A percentile compares a stretch with the other conserved stretches of the same genome.
Evolutionary conservation across 1,140 invertebrate species (phyloP).

Genomic region (Eurosta solidaginis): DNA sequence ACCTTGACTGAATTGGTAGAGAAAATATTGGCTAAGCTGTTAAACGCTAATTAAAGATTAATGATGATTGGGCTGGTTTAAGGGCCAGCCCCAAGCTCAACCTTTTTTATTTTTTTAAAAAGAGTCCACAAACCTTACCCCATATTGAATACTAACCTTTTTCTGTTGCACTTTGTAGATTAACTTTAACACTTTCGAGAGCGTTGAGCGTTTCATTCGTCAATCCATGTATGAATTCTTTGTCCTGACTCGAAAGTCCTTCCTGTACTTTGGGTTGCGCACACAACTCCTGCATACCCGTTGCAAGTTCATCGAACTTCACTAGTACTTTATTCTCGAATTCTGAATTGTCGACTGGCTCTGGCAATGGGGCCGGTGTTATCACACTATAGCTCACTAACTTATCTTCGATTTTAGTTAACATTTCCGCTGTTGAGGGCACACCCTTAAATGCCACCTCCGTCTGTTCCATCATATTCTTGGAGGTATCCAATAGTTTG

Average conservation of each 20-base stretch:
- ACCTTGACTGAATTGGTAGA: too few species aligned
- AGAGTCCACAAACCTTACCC: neutral
- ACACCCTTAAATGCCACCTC: slow-evolving; percentile 42
- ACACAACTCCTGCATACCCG: slow-evolving; percentile 39
- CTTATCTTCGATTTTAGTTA: slow-evolving; percentile 50
- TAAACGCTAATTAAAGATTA: too few species aligned
- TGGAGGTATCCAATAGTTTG: slow-evolving; percentile 60
- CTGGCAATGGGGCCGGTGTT: slow-evolving; percentile 40
- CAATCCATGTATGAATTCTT: slow-evolving; percentile 50
- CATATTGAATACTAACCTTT: slow-evolving; percentile 40
- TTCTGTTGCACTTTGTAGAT: slow-evolving; percentile 40
- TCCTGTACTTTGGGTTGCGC: slow-evolving; percentile 32
- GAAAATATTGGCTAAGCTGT: too few species aligned
- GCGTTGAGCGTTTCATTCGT: slow-evolving; percentile 53
- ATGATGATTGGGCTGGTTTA: too few species aligned
- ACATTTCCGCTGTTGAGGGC: slow-evolving; percentile 43
- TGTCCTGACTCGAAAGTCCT: slow-evolving; percentile 46
- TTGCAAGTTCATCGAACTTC: slow-evolving; percentile 40
- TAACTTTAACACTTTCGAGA: slow-evolving; percentile 44
- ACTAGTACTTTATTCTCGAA: slow-evolving; percentile 48
- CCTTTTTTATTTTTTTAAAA: neutral
- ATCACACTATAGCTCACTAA: slow-evolving; percentile 41
- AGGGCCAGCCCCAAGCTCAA: neutral
- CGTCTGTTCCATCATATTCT: slow-evolving; percentile 42
- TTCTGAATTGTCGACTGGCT: slow-evolving; percentile 38